Percentiles rank a stretch among this genome's conserved stretches.
These are phyloP conservation scores for Dastarcus helophoroides DNA, from an alignment of 2,888 invertebrate species.

Conservation along the genomic window DNA sequence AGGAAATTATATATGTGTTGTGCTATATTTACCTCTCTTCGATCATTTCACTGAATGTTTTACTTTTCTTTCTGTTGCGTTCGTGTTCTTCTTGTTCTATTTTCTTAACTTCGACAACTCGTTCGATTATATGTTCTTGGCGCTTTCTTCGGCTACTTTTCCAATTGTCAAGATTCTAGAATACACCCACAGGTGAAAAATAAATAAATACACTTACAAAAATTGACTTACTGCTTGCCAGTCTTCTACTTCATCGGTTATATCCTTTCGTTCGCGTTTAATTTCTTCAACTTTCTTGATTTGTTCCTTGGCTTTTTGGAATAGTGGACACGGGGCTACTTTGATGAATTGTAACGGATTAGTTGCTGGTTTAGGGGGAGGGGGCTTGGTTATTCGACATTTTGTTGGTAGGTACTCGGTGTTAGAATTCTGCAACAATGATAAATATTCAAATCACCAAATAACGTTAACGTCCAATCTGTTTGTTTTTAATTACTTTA, in stretches of 20 bases:
- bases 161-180: conserved; percentile 93
- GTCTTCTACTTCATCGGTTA: conserved; percentile 75
- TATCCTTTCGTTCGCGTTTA: conserved; percentile 67
- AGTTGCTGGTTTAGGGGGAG: conserved; percentile 71
- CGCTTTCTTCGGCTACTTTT: conserved; percentile 87
- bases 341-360: conserved; percentile 85
- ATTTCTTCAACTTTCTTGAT: conserved; percentile 75
- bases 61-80: conserved; percentile 64
- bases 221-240: conserved; percentile 67
- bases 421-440: conserved; percentile 29
- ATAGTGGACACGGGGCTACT: conserved; percentile 78
- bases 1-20: neutral
- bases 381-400: conserved; percentile 54
- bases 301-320: conserved; percentile 75
- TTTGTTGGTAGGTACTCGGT: conserved; percentile 37
- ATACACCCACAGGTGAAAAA: conserved; percentile 26
- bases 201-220: conserved; percentile 5
- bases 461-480: too few species aligned
- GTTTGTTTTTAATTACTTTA: too few species aligned
- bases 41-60: conserved; percentile 92
- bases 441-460: too few species aligned
- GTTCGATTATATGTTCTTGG: conserved; percentile 80
- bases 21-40: conserved; percentile 57
- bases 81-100: conserved; percentile 59
- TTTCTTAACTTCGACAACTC: conserved; percentile 81